Base-by-base conservation (phyloP, 2,888 invertebrate species). In the Taphrorychus bicolor region DNA sequence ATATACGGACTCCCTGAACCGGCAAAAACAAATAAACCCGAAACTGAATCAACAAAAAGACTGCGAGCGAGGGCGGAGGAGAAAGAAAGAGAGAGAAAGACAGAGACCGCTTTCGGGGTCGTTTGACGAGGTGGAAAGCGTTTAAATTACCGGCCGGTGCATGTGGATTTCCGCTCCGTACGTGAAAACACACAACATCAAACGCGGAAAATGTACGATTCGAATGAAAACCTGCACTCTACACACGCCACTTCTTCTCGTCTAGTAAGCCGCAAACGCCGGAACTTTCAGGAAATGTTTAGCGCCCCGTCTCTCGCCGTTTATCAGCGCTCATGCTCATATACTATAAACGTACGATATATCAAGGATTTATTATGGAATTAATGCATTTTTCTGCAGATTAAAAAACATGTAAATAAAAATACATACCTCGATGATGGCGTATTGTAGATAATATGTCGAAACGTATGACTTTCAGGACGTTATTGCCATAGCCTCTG, bases 201-300 rank as follows among this genome's bases (percentile, higher is more conserved):
- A n/a, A n/a, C 21, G n/a, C n/a, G 52, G 52, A 52, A 60, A 60
- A 60, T 60, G 22, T 53, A 60, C 52, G 51, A 60, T 60, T 60
- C 42, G 42, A 41, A 60, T 52, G 53, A 45, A 60, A 60, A 60
- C 53, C 40, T 53, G 52, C 53, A 41, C 24, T 60, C 51, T 42
- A 45, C n/a, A n/a, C 45, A 45, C 17, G 14, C 45, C 45, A 45
- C 45, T 45, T 17, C 17, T 7, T 5, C 45, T 17, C 45, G 45
- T 45, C 45, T 17, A 45, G 45, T 11, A 14, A 45, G 32, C 32
- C 32, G 32, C 32, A 32, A 32, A 32, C 11, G 32, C 32, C 32
- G 32, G 32, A 45, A 45, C 45, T 45, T 45, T 17, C 14, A 14
- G 5, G 45, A 45, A 45, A 45, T 17, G 45, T 17, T 45, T 45